Base-by-base conservation (phyloP, 2,797 vertebrate species). In the Carcharodon carcharias region DNA sequence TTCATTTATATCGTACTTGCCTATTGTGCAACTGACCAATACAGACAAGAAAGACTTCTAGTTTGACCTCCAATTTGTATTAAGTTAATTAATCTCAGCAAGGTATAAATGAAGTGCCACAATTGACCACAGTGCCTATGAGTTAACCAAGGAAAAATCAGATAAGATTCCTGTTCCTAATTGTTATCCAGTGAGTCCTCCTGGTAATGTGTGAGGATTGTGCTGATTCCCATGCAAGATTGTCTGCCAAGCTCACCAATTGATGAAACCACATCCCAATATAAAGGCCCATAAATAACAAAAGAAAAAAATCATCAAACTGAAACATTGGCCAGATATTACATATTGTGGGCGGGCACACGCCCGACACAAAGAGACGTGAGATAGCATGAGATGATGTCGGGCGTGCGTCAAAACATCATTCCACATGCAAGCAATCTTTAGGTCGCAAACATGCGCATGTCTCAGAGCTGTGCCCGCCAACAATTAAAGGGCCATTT, bases 31-130 rank as follows among this genome's bases (percentile, higher is more conserved):
- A 50, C 82, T 85, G 82, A 85, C 82, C 82, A 50, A 85, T 50
- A 85, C 82, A 85, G 82, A 85, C 82, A 50, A 50, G 82, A 85
- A 85, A 50, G 82, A 50, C 82, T 40, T 50, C 82, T 23, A 23
- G 82, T 85, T 85, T 85, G 82, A 85, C 45, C 82, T 85, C 82
- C 82, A 85, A 85, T 85, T 85, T 85, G 82, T 50, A 50, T 85
- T 85, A 82, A 85, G 40, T 85, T 85, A 85, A 85, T 50, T 85
- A 85, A 85, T 85, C 82, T 50, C 45, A 85, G 82, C 82, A 26
- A 16, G 45, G 26, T 50, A 85, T 85, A 50, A 85, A 85, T 85
- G 40, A 85, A 85, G 45, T 85, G 82, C 82, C 45, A 50, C 82
- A 85, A 85, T 50, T 85, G 45, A 45, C 82, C 45, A 50, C 40